Evolutionary conservation across 2,888 invertebrate genomes (phyloP).

Genomic region (Argyresthia albistria): DNA sequence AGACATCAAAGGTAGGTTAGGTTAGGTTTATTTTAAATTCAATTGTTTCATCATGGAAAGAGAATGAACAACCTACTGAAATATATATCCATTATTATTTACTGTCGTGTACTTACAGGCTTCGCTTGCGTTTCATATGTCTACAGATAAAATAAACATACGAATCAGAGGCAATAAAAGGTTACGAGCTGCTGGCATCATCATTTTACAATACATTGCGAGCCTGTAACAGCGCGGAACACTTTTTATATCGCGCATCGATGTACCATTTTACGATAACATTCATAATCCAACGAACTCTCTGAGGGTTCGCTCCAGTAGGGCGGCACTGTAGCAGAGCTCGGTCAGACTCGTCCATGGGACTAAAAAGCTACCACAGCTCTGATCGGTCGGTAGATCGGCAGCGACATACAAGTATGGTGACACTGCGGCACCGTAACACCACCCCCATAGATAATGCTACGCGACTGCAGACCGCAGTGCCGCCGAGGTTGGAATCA

Average conservation of each 20-base stretch:
- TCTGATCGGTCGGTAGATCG: slow-evolving; percentile 26
- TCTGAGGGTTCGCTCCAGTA: neutral
- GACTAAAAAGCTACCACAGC: slow-evolving; percentile 4
- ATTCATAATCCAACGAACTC: slow-evolving; percentile 33
- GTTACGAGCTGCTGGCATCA: slow-evolving; percentile 4
- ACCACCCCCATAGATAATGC: no score
- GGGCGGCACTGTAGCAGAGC: no score
- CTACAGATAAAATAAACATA: neutral
- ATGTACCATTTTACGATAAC: slow-evolving; percentile 34
- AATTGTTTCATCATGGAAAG: no score
- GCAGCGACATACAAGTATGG: slow-evolving; percentile 14
- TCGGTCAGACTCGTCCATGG: no score
- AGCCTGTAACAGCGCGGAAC: neutral
- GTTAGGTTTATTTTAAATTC: no score
- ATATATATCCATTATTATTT: neutral
- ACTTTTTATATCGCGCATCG: slow-evolving; percentile 11
- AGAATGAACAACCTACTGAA: neutral
- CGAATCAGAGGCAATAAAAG: slow-evolving; percentile 5
- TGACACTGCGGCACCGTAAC: no score
- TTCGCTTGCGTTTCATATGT: neutral
- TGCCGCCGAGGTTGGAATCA: no score
- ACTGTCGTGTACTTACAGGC: neutral
- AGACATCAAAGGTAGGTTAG: no score
- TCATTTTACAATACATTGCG: slow-evolving; percentile 5
- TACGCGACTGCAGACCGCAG: no score